Conservation (phyloP, 2,888 invertebrate species). For the Reticulitermes lucifugus region DNA sequence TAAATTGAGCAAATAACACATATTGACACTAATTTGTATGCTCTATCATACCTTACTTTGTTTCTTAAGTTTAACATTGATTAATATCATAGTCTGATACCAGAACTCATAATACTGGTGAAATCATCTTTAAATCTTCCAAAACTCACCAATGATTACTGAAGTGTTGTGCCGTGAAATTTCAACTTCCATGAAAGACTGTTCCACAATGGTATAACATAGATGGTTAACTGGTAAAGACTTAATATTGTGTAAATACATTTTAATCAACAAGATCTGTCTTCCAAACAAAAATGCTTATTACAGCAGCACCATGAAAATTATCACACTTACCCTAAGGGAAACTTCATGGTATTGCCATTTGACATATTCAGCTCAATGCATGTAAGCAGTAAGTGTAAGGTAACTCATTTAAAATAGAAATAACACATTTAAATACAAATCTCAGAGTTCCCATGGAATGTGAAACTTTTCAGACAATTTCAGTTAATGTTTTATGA, state of each 20-base stretch:
- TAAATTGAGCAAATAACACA: too few species aligned
- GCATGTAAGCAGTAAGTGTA: neutral
- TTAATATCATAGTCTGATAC: neutral
- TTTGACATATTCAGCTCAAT: neutral
- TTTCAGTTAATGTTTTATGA: too few species aligned
- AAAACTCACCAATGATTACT: too few species aligned
- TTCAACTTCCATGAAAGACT: too few species aligned
- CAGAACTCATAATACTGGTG: neutral
- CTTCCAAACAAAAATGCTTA: neutral
- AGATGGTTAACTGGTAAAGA: too few species aligned
- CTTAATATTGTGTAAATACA: too few species aligned
- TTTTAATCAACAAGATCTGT: too few species aligned
- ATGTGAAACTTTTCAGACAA: neutral
- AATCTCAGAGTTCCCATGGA: neutral
- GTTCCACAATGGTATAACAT: too few species aligned
- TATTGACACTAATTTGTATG: too few species aligned
- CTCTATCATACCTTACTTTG: too few species aligned
- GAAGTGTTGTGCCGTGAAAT: too few species aligned
- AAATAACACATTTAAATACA: neutral
- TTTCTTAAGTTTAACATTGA: neutral
- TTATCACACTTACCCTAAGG: neutral
- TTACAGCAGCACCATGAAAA: neutral
- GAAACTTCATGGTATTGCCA: neutral
- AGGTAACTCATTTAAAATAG: neutral
- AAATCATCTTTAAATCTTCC: too few species aligned